Base-by-base conservation (phyloP, 2,888 invertebrate species). In the Pemphredon lugubris region DNA sequence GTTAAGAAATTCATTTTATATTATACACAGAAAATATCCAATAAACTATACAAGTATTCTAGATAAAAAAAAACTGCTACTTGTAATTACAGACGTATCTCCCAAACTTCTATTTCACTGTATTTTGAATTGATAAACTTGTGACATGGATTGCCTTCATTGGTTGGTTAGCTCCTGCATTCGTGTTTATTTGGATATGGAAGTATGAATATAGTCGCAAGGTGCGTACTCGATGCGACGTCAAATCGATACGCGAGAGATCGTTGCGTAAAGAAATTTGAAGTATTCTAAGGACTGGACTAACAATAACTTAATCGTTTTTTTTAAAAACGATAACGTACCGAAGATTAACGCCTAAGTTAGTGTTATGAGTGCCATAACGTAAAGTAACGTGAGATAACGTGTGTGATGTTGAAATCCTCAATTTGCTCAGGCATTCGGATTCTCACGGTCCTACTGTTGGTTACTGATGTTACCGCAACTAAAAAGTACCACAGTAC, bases 371-470 rank as follows among this genome's bases (percentile, higher is more conserved):
- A 14, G 16, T 30, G 26, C 59, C n/a, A 6, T 26, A 37, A 45
- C 26, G 18, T 50, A 40, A 51, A 57, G 47, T 11, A 47, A 30
- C 40, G 13, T 57, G 37, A 6, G 63, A 63, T n/a, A 54, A 40
- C 40, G 40, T 42, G 79, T 82, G 83, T 79, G 72, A 83, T 84
- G 83, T 68, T 73, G 81, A 83, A 64, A 50, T 45, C 63, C 45
- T 63, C 67, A 53, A 55, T 55, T 23, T n/a, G 13, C 26, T 66
- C 50, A 60, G 21, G 61, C 21, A 32, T 67, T 50, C 75, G 70
- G 65, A 72, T 81, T 53, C 2, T 78, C 51, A 54, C 59, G n/a
- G 44, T 73, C 21, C 47, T 83, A 20, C 3, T 74, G 16, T 68
- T 65, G 16, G 11, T 64, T 30, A 30, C 48, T 26, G 20, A 37